Percentiles rank a stretch among this genome's conserved stretches.
Evolutionary conservation across 2,888 invertebrate genomes (phyloP).

Genomic region (Drosophila tripunctata): DNA sequence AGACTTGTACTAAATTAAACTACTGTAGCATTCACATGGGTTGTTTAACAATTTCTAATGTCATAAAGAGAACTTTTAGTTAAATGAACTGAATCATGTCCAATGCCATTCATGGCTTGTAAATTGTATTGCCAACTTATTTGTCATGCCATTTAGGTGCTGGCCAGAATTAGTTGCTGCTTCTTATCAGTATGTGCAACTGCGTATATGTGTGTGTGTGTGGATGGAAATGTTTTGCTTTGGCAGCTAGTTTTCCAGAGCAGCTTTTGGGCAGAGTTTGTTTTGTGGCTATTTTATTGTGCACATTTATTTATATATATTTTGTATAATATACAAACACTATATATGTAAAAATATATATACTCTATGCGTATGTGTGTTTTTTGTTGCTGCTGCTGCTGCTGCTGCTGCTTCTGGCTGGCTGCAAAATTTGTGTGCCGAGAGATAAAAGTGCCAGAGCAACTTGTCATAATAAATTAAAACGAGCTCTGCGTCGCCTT

Average conservation of each 20-base stretch:
- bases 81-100: slow-evolving; percentile 7
- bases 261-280: slow-evolving; percentile 68
- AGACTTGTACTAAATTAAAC: neutral
- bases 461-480: slow-evolving; percentile 83
- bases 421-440: slow-evolving; percentile 78
- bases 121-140: slow-evolving; percentile 52
- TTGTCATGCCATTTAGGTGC: slow-evolving; percentile 44
- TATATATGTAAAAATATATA: slow-evolving; percentile 10
- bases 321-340: slow-evolving; percentile 63
- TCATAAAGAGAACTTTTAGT: slow-evolving; percentile 1
- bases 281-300: slow-evolving; percentile 72
- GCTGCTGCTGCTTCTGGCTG: slow-evolving; percentile 41
- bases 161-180: slow-evolving; percentile 23
- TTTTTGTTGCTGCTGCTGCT: slow-evolving; percentile 17
- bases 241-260: slow-evolving; percentile 61
- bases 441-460: slow-evolving; percentile 82
- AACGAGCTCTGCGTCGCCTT: slow-evolving; percentile 63
- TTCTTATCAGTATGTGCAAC: slow-evolving; percentile 12
- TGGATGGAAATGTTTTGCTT: slow-evolving; percentile 27
- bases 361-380: slow-evolving; percentile 18
- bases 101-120: slow-evolving; percentile 29
- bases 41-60: neutral
- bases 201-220: slow-evolving; percentile 7
- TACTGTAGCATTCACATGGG: neutral
- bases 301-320: slow-evolving; percentile 13